Evolutionary conservation across 1,140 invertebrate species (phyloP).

Genomic region (Saccostrea cuccullata): DNA sequence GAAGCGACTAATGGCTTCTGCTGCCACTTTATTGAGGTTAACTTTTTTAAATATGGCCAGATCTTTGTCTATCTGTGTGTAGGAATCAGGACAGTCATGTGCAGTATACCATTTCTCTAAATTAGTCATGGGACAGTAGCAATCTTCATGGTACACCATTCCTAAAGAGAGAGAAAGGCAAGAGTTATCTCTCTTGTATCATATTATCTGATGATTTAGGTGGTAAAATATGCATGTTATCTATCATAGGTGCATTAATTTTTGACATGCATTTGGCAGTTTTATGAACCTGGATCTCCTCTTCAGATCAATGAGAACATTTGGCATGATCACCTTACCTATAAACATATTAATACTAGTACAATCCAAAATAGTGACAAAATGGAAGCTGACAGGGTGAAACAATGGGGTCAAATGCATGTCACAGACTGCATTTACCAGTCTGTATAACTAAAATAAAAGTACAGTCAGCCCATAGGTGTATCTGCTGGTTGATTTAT

Average conservation of each 20-base stretch:
- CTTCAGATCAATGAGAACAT: too few relatives aligned
- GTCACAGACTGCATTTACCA: conserved; percentile 18
- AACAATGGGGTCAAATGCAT: background rate
- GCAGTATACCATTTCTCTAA: conserved; percentile 84
- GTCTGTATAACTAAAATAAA: background rate
- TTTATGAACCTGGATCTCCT: too few relatives aligned
- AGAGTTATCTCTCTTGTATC: background rate
- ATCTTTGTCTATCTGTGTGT: conserved; percentile 88
- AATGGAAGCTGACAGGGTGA: background rate
- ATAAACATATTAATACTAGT: background rate
- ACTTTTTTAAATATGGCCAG: conserved; percentile 85
- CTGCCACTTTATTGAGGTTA: conserved; percentile 85
- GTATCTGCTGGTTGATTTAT: conserved; percentile 15
- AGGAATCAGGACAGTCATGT: conserved; percentile 84
- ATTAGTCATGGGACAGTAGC: conserved; percentile 87
- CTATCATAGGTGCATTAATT: background rate
- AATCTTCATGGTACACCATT: conserved; percentile 88
- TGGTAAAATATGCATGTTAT: background rate
- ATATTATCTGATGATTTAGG: background rate
- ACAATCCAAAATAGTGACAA: background rate
- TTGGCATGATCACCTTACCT: too few relatives aligned
- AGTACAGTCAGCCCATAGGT: conserved; percentile 21
- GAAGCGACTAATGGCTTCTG: conserved; percentile 84
- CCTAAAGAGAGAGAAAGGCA: conserved; percentile 77
- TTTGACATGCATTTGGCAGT: too few relatives aligned